A percentile compares a stretch with the other conserved stretches of the same genome.
These are phyloP conservation scores for Achroia grisella DNA, from an alignment of 1,140 invertebrate species.

Conservation along the genomic window DNA sequence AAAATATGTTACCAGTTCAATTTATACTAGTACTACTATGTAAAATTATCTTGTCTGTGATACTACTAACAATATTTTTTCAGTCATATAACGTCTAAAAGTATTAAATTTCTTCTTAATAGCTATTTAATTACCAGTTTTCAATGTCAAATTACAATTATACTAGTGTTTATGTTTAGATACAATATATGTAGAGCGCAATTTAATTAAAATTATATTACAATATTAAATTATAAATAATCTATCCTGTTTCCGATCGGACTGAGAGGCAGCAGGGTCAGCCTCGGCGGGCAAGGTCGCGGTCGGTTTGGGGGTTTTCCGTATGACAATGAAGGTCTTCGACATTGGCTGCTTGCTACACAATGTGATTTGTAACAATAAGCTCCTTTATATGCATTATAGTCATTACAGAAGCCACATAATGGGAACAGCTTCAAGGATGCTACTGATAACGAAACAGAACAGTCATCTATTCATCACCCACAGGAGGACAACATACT, in stretches of 20 bases:
- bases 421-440: slow-evolving; percentile 19
- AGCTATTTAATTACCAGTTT: too few relatives aligned
- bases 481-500: background rate
- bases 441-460: slow-evolving; percentile 7
- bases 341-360: slow-evolving; percentile 29
- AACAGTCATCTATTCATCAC: slow-evolving; percentile 2
- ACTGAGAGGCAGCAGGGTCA: slow-evolving; percentile 25
- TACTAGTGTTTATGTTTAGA: too few relatives aligned
- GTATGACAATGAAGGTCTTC: slow-evolving; percentile 49
- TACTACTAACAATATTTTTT: too few relatives aligned
- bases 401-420: slow-evolving; percentile 14
- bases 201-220: background rate
- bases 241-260: slow-evolving; percentile 36
- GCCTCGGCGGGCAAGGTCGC: slow-evolving; percentile 45
- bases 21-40: background rate
- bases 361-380: slow-evolving; percentile 17
- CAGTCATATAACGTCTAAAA: too few relatives aligned
- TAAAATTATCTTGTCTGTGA: too few relatives aligned
- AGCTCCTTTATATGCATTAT: slow-evolving; percentile 16
- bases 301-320: slow-evolving; percentile 50
- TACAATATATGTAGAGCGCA: background rate
- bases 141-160: too few relatives aligned
- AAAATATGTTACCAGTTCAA: background rate
- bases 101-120: too few relatives aligned
- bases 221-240: slow-evolving; percentile 20